Base-by-base conservation (phyloP, 2,797 vertebrate species). In the Lepilemur septentrionalis region DNA sequence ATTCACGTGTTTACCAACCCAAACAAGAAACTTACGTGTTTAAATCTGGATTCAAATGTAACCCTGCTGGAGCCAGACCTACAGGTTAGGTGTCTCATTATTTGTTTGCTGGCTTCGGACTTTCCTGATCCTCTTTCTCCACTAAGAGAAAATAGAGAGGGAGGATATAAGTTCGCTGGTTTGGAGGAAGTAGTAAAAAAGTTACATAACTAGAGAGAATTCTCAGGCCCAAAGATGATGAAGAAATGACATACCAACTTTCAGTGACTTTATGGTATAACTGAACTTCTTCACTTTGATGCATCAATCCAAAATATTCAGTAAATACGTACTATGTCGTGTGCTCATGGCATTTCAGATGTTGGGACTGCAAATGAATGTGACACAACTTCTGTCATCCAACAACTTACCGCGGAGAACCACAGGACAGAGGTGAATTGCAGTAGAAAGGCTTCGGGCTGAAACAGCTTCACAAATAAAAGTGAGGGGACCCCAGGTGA, bases 71-170 rank as follows among this genome's bases (percentile, higher is more conserved):
- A 96, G 97, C 96, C 98, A 82, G 99, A 99, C 88, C 99, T 99
- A 48, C 99, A 98, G 43, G 98, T 98, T 89, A 99, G 98, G 97
- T 99, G 99, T 96, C 99, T 99, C 97, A 99, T 97, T 70, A 99
- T 99, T 95, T 99, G 99, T 93, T 99, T 99, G 98, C 98, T 99
- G 89, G 99, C 99, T 98, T 99, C 99, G 0, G 99, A 99, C 98
- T 99, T 99, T 80, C 99, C 99, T 90, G 99, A 99, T 90, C 99
- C 99, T 98, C 99, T 99, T 98, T 99, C 99, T 89, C 99, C 99
- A 97, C 99, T 99, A 96, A 13, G 85, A 78, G 94, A 87, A 88
- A 78, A 97, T 5, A 97, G 20, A 96, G 14, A 57, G 18, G 65
- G 2, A 13, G 87, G 92, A 65, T 1, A 72, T 4, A 46, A 28